Conservation (phyloP, 2,797 vertebrate species). For the Sebastolobus alascanus region DNA sequence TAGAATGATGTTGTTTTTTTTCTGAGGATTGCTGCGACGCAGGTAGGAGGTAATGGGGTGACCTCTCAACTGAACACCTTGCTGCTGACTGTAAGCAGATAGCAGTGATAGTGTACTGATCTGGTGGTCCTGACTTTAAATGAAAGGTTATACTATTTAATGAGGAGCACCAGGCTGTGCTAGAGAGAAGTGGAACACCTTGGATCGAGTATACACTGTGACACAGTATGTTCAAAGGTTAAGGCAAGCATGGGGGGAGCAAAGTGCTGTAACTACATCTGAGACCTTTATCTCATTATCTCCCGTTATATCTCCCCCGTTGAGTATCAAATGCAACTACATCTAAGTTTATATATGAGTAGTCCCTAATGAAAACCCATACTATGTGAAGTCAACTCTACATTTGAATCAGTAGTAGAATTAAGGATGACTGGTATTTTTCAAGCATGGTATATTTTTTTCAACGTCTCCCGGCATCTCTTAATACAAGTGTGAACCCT, state of each 20-base stretch:
- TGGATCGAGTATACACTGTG: conserved; percentile 18
- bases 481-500: background rate
- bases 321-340: conserved; percentile 22
- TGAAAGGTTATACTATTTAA: conserved; percentile 54
- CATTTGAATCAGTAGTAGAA: background rate
- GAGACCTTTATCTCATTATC: conserved; percentile 46
- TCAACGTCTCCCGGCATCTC: background rate
- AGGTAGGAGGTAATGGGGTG: conserved; percentile 1
- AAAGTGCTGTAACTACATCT: conserved; percentile 31
- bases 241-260: conserved; percentile 20
- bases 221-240: conserved; percentile 46
- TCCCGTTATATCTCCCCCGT: conserved; percentile 17
- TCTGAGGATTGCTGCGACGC: conserved; percentile 4
- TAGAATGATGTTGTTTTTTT: too few relatives aligned
- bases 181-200: conserved; percentile 25
- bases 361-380: conserved; percentile 1
- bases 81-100: conserved; percentile 30
- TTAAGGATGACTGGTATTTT: background rate
- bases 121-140: conserved; percentile 34
- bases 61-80: conserved; percentile 28
- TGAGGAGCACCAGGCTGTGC: conserved; percentile 37
- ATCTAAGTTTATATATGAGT: background rate
- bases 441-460: background rate
- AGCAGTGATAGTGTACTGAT: conserved; percentile 27
- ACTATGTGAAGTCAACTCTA: background rate